phyloP scores from a whole-genome alignment of 2,113 vertebrate species.

The Amphiprion percula region DNA sequence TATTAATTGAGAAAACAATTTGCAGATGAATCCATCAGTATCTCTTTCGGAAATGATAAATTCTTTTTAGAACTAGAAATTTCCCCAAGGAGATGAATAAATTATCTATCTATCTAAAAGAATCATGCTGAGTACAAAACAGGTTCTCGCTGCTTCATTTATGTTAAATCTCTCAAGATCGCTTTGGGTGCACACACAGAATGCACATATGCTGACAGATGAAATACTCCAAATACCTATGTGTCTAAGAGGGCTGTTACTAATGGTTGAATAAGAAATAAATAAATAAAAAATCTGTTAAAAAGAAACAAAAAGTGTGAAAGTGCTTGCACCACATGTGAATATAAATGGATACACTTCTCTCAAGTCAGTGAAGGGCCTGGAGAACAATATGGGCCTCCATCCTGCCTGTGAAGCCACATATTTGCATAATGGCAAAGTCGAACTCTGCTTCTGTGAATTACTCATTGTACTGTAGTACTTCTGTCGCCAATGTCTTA shows the following conservation, averaged over 20 bases:
- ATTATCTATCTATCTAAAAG: too few relatives aligned
- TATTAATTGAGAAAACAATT: background rate
- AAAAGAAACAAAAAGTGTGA: background rate
- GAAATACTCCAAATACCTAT: background rate
- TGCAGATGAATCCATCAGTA: background rate
- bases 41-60: background rate
- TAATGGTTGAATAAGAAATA: background rate
- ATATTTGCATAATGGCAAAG: constrained; percentile 42
- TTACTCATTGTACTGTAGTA: background rate
- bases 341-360: background rate
- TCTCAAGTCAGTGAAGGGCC: background rate
- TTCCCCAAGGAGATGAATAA: background rate
- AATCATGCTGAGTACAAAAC: background rate
- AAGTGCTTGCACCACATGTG: background rate
- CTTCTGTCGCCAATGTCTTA: background rate
- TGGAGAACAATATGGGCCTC: background rate
- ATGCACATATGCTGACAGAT: background rate
- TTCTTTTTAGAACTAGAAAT: background rate
- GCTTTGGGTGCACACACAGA: background rate
- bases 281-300: background rate
- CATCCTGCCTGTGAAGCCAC: background rate
- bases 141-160: background rate
- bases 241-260: background rate
- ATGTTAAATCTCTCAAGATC: background rate
- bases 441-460: background rate